Evolutionary conservation across 1,140 invertebrate species (phyloP).

Genomic region (Tigriopus japonicus): DNA sequence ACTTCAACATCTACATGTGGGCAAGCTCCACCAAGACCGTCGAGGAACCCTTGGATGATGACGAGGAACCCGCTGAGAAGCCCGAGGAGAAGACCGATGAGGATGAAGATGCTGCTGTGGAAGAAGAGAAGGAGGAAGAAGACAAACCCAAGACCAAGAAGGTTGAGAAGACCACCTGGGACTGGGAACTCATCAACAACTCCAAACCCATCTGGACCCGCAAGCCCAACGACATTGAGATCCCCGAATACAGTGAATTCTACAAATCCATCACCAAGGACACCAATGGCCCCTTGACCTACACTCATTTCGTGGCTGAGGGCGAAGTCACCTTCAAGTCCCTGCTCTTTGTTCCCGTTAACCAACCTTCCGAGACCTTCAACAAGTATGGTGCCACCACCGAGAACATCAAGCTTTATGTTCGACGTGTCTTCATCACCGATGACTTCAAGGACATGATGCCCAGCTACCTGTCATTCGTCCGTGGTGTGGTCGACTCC

Average conservation of each 20-base stretch:
- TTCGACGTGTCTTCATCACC: constrained; percentile 92
- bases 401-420: constrained; percentile 92
- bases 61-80: constrained; percentile 27
- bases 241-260: constrained; percentile 80
- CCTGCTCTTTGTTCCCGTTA: constrained; percentile 73
- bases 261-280: constrained; percentile 89
- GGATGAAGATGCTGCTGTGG: constrained; percentile 37
- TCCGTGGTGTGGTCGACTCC: constrained; percentile 93
- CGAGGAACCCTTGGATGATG: constrained; percentile 49
- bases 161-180: constrained; percentile 90
- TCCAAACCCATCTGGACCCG: constrained; percentile 90
- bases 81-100: constrained; percentile 40
- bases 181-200: constrained; percentile 92
- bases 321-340: constrained; percentile 98
- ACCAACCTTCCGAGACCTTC: constrained; percentile 65
- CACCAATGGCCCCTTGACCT: constrained; percentile 56
- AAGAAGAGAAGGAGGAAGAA: constrained; percentile 48
- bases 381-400: constrained; percentile 82
- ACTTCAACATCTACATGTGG: constrained; percentile 96
- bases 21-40: constrained; percentile 70
- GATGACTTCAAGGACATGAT: constrained; percentile 99
- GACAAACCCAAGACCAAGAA: constrained; percentile 73
- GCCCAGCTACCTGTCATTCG: constrained; percentile 89
- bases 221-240: constrained; percentile 54
- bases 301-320: constrained; percentile 92